Evolutionary conservation across 2,797 vertebrate genomes (phyloP).

Genomic region (Pipistrellus pygmaeus): DNA sequence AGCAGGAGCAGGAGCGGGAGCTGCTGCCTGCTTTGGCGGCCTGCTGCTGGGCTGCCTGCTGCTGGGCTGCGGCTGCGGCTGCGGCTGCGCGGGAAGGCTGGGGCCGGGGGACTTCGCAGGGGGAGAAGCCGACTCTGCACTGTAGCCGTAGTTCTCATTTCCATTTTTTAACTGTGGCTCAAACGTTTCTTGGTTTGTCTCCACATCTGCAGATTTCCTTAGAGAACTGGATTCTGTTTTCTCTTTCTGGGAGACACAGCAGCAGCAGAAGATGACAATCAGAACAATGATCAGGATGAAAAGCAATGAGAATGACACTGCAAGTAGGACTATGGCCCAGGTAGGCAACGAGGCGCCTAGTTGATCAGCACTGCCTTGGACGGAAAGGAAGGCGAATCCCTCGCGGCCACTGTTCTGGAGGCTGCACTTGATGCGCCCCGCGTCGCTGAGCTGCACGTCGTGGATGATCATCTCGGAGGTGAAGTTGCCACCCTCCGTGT

Average conservation of each 20-base stretch:
- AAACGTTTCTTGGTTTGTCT: too few species aligned
- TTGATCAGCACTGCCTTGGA: constrained; percentile 88
- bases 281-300: constrained; percentile 84
- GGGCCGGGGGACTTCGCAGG: too few species aligned
- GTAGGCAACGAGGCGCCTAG: constrained; percentile 69
- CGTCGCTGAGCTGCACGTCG: constrained; percentile 72
- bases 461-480: constrained; percentile 87
- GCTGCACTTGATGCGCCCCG: constrained; percentile 88
- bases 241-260: constrained; percentile 80
- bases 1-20: background rate
- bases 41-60: too few species aligned
- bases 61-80: too few species aligned
- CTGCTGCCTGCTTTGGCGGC: background rate
- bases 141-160: too few species aligned
- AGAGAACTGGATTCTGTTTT: constrained; percentile 62
- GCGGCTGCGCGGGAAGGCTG: too few species aligned
- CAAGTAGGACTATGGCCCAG: constrained; percentile 84
- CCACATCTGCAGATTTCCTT: too few species aligned
- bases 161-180: too few species aligned
- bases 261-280: constrained; percentile 82
- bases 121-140: too few species aligned
- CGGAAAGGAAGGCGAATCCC: constrained; percentile 87
- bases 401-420: constrained; percentile 79
- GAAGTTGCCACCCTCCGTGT: constrained; percentile 63
- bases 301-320: constrained; percentile 82